These are phyloP conservation scores for rat (Rattus norvegicus) DNA, from an alignment of 2,113 vertebrate genomes.

Conservation along the genomic window DNA sequence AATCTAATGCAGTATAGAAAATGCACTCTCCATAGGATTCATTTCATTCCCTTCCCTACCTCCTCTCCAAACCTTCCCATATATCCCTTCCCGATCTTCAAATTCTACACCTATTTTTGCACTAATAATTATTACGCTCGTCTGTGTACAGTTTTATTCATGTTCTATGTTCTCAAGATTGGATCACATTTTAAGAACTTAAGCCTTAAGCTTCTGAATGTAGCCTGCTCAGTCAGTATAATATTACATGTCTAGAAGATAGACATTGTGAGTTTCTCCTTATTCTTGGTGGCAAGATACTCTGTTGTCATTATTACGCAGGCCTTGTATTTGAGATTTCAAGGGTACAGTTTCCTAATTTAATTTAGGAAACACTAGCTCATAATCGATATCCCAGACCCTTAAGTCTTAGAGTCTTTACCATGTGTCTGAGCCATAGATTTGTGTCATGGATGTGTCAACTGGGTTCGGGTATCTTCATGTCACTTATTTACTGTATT, in stretches of 20 bases:
- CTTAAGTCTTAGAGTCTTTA: neutral
- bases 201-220: too few species aligned
- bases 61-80: neutral
- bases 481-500: neutral
- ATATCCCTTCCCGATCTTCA: neutral
- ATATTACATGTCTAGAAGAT: neutral
- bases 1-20: neutral
- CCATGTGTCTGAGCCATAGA: neutral
- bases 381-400: neutral
- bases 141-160: neutral
- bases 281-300: neutral
- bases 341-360: neutral
- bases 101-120: neutral
- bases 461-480: neutral
- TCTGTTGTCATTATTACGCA: neutral
- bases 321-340: neutral
- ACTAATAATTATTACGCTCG: neutral
- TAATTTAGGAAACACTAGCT: neutral
- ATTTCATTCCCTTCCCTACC: neutral
- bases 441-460: neutral
- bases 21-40: neutral
- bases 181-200: too few species aligned
- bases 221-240: neutral
- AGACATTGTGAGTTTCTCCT: neutral
- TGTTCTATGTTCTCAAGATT: too few species aligned